phyloP scores from a whole-genome alignment of 1,140 invertebrate species.

The Drosophila nigromelanica region DNA sequence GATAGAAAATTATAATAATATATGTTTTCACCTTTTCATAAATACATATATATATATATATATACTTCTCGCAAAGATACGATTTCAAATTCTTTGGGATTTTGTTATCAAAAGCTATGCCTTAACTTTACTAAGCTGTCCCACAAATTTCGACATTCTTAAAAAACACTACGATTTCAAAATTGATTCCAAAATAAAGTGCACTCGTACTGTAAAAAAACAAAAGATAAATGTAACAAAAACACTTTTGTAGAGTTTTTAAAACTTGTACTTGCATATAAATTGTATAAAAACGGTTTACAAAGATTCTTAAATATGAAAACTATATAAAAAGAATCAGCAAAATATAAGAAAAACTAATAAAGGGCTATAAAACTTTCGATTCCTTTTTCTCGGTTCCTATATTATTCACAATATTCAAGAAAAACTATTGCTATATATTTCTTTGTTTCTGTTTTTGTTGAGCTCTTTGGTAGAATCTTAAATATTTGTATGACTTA shows the following conservation, averaged over 20 bases:
- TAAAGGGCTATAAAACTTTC: constrained; percentile 20
- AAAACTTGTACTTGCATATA: constrained; percentile 33
- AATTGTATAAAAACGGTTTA: constrained; percentile 45
- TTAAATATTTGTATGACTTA: constrained; percentile 53
- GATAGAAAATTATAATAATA: constrained; percentile 6
- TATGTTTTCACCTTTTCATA: constrained; percentile 12
- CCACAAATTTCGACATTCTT: constrained; percentile 59
- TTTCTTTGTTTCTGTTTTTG: constrained; percentile 31
- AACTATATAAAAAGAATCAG: constrained; percentile 11
- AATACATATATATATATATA: neutral
- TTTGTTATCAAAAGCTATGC: constrained; percentile 73
- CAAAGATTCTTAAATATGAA: constrained; percentile 12
- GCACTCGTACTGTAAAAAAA: constrained; percentile 11
- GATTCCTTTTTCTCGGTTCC: constrained; percentile 25
- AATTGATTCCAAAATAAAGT: constrained; percentile 41
- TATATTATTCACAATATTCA: constrained; percentile 27
- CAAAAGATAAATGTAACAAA: constrained; percentile 17
- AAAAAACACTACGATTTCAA: constrained; percentile 55
- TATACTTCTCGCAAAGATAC: constrained; percentile 11
- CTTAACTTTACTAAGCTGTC: constrained; percentile 52
- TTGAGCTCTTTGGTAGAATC: constrained; percentile 52
- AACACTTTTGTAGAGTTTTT: constrained; percentile 32
- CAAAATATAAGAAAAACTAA: constrained; percentile 22
- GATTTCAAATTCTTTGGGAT: constrained; percentile 21
- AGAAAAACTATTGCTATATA: constrained; percentile 54